A percentile compares a stretch with the other conserved stretches of the same genome.
These are phyloP conservation scores for Phanerotoma sp. DNA, from an alignment of 2,888 invertebrate genomes.

Conservation along the genomic window DNA sequence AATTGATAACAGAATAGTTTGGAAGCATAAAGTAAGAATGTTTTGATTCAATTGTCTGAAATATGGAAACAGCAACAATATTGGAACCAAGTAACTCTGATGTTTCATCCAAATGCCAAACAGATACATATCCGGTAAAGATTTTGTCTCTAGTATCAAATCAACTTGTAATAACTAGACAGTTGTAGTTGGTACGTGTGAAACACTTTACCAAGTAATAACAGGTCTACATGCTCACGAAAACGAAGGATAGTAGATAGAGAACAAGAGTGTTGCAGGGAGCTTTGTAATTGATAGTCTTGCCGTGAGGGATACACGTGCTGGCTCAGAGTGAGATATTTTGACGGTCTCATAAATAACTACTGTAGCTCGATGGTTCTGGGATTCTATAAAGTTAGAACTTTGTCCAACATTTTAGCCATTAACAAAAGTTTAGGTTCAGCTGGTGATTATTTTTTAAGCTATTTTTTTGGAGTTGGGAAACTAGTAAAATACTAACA, in stretches of 20 bases:
- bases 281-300: slow-evolving; percentile 48
- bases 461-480: too few species aligned
- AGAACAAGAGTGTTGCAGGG: slow-evolving; percentile 1
- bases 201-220: slow-evolving; percentile 43
- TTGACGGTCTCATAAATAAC: slow-evolving; percentile 40
- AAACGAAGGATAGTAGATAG: neutral
- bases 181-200: slow-evolving; percentile 29
- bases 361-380: slow-evolving; percentile 15
- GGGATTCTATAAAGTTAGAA: slow-evolving; percentile 5
- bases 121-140: neutral
- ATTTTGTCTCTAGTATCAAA: too few species aligned
- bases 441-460: too few species aligned
- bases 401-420: neutral
- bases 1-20: too few species aligned
- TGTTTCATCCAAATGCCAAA: neutral
- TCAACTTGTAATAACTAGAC: slow-evolving; percentile 34
- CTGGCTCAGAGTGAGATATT: slow-evolving; percentile 35
- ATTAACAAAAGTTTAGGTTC: too few species aligned
- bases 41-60: too few species aligned
- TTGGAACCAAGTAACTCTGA: too few species aligned
- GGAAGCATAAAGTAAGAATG: too few species aligned
- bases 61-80: too few species aligned
- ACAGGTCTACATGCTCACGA: slow-evolving; percentile 22
- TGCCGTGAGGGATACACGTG: slow-evolving; percentile 35
- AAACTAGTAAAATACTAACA: too few species aligned